These are phyloP conservation scores for Melitaea cinxia DNA, from an alignment of 1,140 invertebrate species.

Conservation along the genomic window DNA sequence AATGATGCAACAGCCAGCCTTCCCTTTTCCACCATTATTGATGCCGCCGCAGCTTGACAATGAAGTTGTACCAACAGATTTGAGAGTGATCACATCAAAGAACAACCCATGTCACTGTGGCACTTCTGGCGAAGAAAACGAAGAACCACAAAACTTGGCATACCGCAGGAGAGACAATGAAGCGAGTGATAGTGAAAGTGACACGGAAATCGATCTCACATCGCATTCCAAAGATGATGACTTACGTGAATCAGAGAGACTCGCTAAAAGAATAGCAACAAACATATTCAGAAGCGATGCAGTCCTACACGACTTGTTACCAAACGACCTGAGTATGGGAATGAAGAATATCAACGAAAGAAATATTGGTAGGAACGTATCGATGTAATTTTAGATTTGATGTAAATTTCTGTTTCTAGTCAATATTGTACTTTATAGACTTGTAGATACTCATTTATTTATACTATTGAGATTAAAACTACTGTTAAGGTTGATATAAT, in stretches of 20 bases:
- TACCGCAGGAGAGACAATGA: conserved; percentile 59
- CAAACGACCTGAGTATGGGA: conserved; percentile 78
- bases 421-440: conserved; percentile 37
- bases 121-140: conserved; percentile 45
- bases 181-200: conserved; percentile 73
- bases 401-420: conserved; percentile 40
- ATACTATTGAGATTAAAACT: conserved; percentile 9
- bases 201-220: conserved; percentile 79
- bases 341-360: conserved; percentile 54
- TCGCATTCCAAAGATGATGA: conserved; percentile 79
- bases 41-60: conserved; percentile 58
- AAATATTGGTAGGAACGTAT: conserved; percentile 53
- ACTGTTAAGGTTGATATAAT: too few relatives aligned
- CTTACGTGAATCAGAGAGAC: conserved; percentile 69
- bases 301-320: conserved; percentile 74
- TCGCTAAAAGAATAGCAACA: conserved; percentile 72
- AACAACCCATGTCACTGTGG: conserved; percentile 58
- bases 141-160: conserved; percentile 67
- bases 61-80: conserved; percentile 71
- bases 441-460: conserved; percentile 44
- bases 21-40: conserved; percentile 62
- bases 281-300: conserved; percentile 73
- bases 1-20: conserved; percentile 60
- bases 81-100: conserved; percentile 61
- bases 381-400: conserved; percentile 49